Base-by-base conservation (phyloP, 2,888 invertebrate genomes). In the Ichneumoninae sp. region DNA sequence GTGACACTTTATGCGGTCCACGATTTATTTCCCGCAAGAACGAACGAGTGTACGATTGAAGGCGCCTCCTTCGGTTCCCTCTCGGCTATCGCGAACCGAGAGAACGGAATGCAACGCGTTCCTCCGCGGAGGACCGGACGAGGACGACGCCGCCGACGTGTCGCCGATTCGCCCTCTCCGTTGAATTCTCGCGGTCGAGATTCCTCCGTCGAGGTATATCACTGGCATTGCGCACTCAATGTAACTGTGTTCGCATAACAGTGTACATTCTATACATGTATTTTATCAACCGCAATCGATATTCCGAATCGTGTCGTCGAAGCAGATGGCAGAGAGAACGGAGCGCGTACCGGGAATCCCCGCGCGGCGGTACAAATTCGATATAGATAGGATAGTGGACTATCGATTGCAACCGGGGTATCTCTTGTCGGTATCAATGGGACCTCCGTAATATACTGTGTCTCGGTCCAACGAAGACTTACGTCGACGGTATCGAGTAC, bases 31-130 rank as follows among this genome's bases (percentile, higher is more conserved):
- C 33, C 33, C 33, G 5, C 6, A 6, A 33, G 5, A 33, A 33
- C 6, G 33, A 33, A 33, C 33, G 33, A 33, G 33, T 33, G 33
- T 33, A 33, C 33, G 33, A 33, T 33, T 6, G 33, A 33, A 33
- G 33, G 33, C 33, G 33, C 33, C 33, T 33, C 33, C 3, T 26
- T 36, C 36, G 63, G 13, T 33, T 63, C 33, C 33, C 33, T 63
- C 5, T 16, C 22, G 47, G 70, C 63, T 81, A 77, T 77, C 74
- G 69, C 78, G 81, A 81, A 77, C 81, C 69, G 26, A 47, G 52
- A 77, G 71, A 57, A 47, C 57, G 79, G 80, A 77, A 81, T 81
- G 71, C 80, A 73, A 22, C 76, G 68, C 68, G 77, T 84, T 81
- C 69, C 68, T 69, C 76, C 44, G 6, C 36, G 26, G 70, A 30